A percentile compares a stretch with the other conserved stretches of the same genome.
These are phyloP conservation scores for Nasonia oneida DNA, from an alignment of 2,888 invertebrate genomes.

Conservation along the genomic window DNA sequence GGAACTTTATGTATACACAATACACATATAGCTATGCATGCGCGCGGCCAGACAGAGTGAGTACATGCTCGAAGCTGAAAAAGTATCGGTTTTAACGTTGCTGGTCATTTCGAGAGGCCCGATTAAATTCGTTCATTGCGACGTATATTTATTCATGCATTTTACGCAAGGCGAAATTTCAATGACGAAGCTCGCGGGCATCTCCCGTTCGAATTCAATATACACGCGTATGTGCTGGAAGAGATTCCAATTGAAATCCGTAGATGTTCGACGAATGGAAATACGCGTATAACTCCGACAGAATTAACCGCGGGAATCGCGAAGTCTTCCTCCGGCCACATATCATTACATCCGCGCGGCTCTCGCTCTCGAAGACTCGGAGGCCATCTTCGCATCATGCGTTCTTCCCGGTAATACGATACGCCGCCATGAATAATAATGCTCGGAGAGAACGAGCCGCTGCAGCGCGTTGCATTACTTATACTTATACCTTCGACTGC, in stretches of 20 bases:
- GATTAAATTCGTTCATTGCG: not conserved
- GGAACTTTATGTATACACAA: not conserved
- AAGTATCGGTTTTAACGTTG: not conserved
- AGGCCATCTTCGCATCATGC: constrained; percentile 34
- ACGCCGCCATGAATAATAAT: constrained; percentile 72
- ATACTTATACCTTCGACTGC: constrained; percentile 33
- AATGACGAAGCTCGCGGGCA: not conserved
- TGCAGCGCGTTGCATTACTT: constrained; percentile 38
- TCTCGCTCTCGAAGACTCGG: not conserved
- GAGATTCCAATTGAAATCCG: not conserved
- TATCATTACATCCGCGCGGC: not conserved
- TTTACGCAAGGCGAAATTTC: not conserved
- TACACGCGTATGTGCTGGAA: too few relatives aligned
- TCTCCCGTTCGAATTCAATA: too few relatives aligned
- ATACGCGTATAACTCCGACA: not conserved
- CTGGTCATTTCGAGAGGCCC: not conserved
- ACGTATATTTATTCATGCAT: not conserved
- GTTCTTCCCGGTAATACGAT: constrained; percentile 69
- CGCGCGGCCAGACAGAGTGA: too few relatives aligned
- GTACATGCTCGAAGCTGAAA: not conserved
- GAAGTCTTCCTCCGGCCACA: not conserved
- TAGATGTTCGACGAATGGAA: too few relatives aligned
- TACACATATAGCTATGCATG: too few relatives aligned
- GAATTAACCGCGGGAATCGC: not conserved
- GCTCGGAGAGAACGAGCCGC: constrained; percentile 62